Conservation (phyloP, 2,888 invertebrate genomes). For the Parnassius glacialis region DNA sequence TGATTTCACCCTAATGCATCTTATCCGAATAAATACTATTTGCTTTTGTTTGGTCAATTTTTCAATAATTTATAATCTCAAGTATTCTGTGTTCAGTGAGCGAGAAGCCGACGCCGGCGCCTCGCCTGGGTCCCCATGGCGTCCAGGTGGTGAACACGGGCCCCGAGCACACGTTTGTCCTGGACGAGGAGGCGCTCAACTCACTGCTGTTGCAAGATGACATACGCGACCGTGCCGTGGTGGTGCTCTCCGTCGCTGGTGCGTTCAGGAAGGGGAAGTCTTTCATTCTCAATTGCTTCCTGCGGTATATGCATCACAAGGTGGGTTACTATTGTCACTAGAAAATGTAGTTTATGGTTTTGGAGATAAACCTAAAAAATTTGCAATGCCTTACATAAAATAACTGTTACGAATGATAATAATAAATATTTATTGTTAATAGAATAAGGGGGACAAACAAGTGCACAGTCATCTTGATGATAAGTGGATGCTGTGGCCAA, state of each 20-base stretch:
- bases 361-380: too few species aligned
- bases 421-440: too few species aligned
- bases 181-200: conserved; percentile 90
- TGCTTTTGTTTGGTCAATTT: too few species aligned
- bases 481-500: too few species aligned
- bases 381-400: too few species aligned
- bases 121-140: conserved; percentile 74
- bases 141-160: conserved; percentile 93
- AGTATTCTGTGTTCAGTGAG: conserved; percentile 43
- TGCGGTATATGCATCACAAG: conserved; percentile 93
- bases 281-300: conserved; percentile 97
- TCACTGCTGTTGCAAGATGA: conserved; percentile 86
- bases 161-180: conserved; percentile 92
- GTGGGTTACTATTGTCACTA: conserved; percentile 75
- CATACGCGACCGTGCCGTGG: conserved; percentile 88
- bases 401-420: too few species aligned
- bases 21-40: too few species aligned
- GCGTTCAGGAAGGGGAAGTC: conserved; percentile 97
- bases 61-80: too few species aligned
- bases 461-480: too few species aligned
- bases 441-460: too few species aligned
- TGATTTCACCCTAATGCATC: too few species aligned
- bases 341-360: not conserved
- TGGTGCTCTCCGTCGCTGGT: conserved; percentile 95
- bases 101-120: conserved; percentile 50